Evolutionary conservation across 2,888 invertebrate species (phyloP).

Genomic region (Aspidiotus rigidus): DNA sequence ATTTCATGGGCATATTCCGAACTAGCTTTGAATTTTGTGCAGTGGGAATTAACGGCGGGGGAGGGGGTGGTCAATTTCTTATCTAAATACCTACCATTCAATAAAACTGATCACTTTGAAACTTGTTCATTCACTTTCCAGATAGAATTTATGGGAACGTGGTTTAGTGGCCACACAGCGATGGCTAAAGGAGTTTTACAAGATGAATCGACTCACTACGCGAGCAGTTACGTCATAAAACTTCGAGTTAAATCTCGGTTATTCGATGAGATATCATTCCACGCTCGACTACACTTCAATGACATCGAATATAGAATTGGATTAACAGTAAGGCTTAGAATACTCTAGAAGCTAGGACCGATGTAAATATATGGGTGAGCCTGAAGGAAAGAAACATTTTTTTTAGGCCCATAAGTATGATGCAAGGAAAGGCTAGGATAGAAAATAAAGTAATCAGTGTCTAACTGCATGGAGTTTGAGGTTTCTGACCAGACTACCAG

Average conservation of each 20-base stretch:
- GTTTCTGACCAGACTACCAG: no score
- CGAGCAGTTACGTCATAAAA: constrained; percentile 59
- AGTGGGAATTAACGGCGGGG: no score
- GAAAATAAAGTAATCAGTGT: no score
- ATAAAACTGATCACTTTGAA: no score
- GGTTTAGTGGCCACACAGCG: constrained; percentile 70
- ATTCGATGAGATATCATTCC: constrained; percentile 58
- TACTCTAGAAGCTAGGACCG: not conserved
- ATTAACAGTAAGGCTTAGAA: constrained; percentile 50
- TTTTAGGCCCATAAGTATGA: not conserved
- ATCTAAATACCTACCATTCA: no score
- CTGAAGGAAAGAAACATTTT: not conserved
- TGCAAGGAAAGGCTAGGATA: not conserved
- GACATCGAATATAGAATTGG: constrained; percentile 58
- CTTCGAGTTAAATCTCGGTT: constrained; percentile 61
- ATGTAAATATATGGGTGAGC: not conserved
- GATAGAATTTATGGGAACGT: constrained; percentile 63
- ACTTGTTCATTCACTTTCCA: constrained; percentile 40
- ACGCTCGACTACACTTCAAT: constrained; percentile 58
- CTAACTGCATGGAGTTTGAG: no score
- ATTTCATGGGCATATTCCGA: no score
- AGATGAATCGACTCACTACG: constrained; percentile 58
- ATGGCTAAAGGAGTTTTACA: constrained; percentile 62
- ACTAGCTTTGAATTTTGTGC: no score
- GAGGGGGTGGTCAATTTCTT: no score